Percentiles rank a stretch among this genome's conserved stretches.
phyloP scores from a whole-genome alignment of 1,140 invertebrate species.

The Eumeta japonica region DNA sequence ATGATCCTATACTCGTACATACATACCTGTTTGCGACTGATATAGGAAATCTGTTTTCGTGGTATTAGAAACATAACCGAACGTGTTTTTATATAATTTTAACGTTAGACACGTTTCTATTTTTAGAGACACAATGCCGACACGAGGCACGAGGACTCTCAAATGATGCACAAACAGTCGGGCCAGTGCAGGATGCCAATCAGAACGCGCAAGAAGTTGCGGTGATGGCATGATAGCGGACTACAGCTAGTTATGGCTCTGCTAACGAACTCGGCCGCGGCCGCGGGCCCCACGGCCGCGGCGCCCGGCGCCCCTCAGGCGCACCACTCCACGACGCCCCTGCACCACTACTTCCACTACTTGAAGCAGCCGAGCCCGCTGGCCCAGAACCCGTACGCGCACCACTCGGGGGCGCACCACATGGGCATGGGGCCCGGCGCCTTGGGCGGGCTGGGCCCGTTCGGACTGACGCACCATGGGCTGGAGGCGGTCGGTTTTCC shows the following conservation, averaged over 20 bases:
- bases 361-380: slow-evolving; percentile 48
- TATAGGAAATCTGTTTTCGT: no score
- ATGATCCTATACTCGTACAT: no score
- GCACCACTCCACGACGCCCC: slow-evolving; percentile 41
- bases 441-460: slow-evolving; percentile 45
- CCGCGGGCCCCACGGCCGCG: slow-evolving; percentile 29
- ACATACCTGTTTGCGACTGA: no score
- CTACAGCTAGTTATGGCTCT: slow-evolving; percentile 33
- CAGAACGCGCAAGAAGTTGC: slow-evolving; percentile 26
- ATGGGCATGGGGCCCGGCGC: slow-evolving; percentile 49
- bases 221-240: slow-evolving; percentile 22
- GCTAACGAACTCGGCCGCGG: slow-evolving; percentile 36
- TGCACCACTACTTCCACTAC: slow-evolving; percentile 55
- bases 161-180: no score
- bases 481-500: slow-evolving; percentile 53
- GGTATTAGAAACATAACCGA: no score
- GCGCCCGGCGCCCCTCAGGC: slow-evolving; percentile 36
- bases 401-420: slow-evolving; percentile 45
- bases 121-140: no score
- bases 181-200: slow-evolving; percentile 19
- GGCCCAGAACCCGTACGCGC: slow-evolving; percentile 48
- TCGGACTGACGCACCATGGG: slow-evolving; percentile 49
- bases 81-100: no score
- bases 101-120: no score
- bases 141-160: no score